These are phyloP conservation scores for Pharmacophagus antenor DNA, from an alignment of 2,888 invertebrate genomes.

Conservation along the genomic window DNA sequence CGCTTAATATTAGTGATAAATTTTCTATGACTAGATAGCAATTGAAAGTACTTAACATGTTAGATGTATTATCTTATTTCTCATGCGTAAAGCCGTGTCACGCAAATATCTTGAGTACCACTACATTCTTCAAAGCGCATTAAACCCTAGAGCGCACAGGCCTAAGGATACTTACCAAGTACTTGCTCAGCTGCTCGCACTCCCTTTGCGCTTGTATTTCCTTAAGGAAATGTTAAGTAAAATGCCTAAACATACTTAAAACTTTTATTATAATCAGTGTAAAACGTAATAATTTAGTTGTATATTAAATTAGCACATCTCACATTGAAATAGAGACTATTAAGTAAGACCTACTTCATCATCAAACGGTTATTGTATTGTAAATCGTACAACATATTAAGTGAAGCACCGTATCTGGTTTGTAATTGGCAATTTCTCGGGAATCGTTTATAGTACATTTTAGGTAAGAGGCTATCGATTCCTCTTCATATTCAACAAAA, in stretches of 20 bases:
- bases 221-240: not conserved
- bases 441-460: slow-evolving; percentile 28
- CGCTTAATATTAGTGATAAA: no score
- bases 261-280: not conserved
- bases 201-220: not conserved
- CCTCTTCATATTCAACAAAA: slow-evolving; percentile 12
- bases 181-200: not conserved
- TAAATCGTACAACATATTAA: slow-evolving; percentile 22
- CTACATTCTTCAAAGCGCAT: not conserved
- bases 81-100: not conserved
- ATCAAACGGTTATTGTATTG: slow-evolving; percentile 9
- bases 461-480: slow-evolving; percentile 21
- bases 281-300: not conserved
- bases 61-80: not conserved
- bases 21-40: no score
- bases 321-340: not conserved
- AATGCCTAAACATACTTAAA: not conserved
- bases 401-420: slow-evolving; percentile 16
- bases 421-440: slow-evolving; percentile 26
- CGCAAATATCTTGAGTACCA: not conserved
- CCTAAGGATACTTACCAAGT: not conserved
- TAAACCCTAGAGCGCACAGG: not conserved
- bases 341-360: not conserved
- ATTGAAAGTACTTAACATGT: not conserved
- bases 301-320: not conserved